Conservation (phyloP, 2,888 invertebrate genomes). For the Agrochola litura region DNA sequence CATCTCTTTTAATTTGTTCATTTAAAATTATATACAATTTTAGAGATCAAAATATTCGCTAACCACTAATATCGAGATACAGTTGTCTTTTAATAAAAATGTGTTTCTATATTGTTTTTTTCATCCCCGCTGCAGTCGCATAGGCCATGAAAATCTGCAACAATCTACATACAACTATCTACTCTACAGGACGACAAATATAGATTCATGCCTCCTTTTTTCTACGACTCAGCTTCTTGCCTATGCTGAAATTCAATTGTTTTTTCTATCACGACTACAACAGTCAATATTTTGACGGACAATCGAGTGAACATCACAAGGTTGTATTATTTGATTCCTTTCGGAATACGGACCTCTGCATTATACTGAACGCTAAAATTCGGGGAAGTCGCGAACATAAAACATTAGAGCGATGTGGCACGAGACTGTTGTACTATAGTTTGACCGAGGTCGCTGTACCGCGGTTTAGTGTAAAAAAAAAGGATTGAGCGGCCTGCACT, state of each 20-base stretch:
- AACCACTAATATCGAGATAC: slow-evolving; percentile 20
- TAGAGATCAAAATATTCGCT: slow-evolving; percentile 56
- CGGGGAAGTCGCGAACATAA: background rate
- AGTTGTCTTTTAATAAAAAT: slow-evolving; percentile 25
- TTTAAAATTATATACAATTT: slow-evolving; percentile 26
- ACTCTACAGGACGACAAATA: slow-evolving; percentile 29
- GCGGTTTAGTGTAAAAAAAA: too few relatives aligned
- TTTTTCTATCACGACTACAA: background rate
- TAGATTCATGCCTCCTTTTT: slow-evolving; percentile 51
- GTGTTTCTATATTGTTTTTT: background rate
- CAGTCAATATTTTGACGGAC: slow-evolving; percentile 11
- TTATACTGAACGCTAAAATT: background rate
- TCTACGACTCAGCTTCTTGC: background rate
- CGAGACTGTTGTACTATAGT: background rate
- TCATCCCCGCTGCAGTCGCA: slow-evolving; percentile 1
- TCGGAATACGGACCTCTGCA: background rate
- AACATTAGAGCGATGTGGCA: background rate
- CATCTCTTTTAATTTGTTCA: slow-evolving; percentile 19
- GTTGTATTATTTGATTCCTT: background rate
- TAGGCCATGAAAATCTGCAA: slow-evolving; percentile 37
- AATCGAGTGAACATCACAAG: slow-evolving; percentile 6
- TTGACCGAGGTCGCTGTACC: too few relatives aligned
- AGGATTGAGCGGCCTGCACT: too few relatives aligned
- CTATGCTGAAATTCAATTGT: slow-evolving; percentile 14
- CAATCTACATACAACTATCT: slow-evolving; percentile 24